Conservation (phyloP, 2,113 vertebrate species). For the Oxyura jamaicensis region DNA sequence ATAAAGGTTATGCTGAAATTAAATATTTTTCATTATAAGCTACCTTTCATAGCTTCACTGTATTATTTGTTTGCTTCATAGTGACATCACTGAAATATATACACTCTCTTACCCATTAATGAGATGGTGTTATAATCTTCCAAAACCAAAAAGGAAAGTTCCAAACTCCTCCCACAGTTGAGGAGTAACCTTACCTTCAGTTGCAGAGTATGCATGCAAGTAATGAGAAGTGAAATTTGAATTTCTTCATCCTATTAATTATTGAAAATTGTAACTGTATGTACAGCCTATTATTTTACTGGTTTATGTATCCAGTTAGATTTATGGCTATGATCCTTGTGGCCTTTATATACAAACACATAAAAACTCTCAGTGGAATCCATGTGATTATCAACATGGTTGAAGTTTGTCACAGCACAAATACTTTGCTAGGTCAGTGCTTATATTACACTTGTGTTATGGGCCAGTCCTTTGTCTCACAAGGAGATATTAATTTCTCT, state of each 20-base stretch:
- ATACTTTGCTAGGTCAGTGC: neutral
- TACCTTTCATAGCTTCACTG: neutral
- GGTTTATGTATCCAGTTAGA: neutral
- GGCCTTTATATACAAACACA: neutral
- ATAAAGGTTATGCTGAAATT: neutral
- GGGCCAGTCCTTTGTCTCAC: neutral
- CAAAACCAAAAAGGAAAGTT: neutral
- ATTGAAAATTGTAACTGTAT: neutral
- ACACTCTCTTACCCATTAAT: neutral
- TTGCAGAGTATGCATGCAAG: accelerated
- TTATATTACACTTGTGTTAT: neutral
- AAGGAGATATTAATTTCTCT: neutral
- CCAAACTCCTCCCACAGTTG: neutral
- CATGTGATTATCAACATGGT: neutral
- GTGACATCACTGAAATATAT: neutral
- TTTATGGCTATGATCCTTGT: neutral
- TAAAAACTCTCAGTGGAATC: neutral
- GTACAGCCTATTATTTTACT: neutral
- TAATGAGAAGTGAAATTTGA: neutral
- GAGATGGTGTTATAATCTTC: neutral
- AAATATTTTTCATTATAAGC: neutral
- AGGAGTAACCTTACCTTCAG: neutral
- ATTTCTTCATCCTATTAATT: neutral
- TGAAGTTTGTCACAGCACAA: neutral
- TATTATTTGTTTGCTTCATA: neutral